A percentile compares a stretch with the other conserved stretches of the same genome.
Evolutionary conservation across 2,113 vertebrate species (phyloP).

Genomic region (zebrafish (Danio rerio)): GRCz12tu NC_133180.1:33659501-33660000

Average conservation of each 20-base stretch:
- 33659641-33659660: neutral
- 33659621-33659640: neutral
- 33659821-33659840: neutral
- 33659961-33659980: neutral
- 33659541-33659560: neutral
- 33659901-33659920: neutral
- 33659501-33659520: neutral
- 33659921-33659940: neutral
- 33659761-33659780: neutral
- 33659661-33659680: neutral
- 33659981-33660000: neutral
- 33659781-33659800: neutral
- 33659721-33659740: neutral
- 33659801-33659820: neutral
- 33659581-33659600: neutral
- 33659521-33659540: neutral
- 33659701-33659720: neutral
- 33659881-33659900: neutral
- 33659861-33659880: neutral
- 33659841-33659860: neutral
- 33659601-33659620: neutral
- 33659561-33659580: neutral
- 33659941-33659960: neutral
- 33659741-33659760: neutral
- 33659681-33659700: constrained; percentile 21